phyloP scores from a whole-genome alignment of 64 coral and sea anemone genomes.

The Platygyra sinensis region DNA sequence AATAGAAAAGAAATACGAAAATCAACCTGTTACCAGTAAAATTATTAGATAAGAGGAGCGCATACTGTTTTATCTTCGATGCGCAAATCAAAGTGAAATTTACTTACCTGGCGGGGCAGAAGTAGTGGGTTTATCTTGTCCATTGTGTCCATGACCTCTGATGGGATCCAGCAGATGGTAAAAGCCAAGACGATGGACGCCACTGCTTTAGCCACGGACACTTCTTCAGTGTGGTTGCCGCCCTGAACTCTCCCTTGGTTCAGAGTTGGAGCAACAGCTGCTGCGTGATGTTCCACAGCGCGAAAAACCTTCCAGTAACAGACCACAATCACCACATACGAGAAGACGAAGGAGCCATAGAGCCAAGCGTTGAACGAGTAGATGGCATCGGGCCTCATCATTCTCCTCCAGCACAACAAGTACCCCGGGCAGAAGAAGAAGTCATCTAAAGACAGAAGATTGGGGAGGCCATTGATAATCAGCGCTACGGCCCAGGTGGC shows the following conservation, averaged over 20 bases:
- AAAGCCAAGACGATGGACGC: conserved; percentile 28
- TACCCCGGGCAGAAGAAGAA: conserved; percentile 45
- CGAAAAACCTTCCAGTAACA: conserved; percentile 43
- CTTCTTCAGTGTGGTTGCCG: background rate
- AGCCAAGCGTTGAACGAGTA: conserved; percentile 38
- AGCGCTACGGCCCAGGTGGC: background rate
- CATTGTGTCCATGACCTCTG: conserved; percentile 47
- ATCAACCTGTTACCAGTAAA: too few species aligned
- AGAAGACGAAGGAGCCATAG: conserved; percentile 31
- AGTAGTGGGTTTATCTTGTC: conserved; percentile 41
- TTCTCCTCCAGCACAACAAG: conserved; percentile 37
- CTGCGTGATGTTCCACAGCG: conserved; percentile 17
- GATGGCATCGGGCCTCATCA: conserved; percentile 20
- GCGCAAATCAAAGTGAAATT: background rate
- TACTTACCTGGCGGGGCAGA: conserved; percentile 25
- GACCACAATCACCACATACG: conserved; percentile 17
- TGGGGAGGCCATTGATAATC: conserved; percentile 20
- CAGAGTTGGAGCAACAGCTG: background rate
- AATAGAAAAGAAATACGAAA: too few species aligned
- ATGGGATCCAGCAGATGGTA: conserved; percentile 26
- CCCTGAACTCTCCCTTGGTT: background rate
- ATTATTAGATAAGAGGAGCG: background rate
- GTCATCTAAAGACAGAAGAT: conserved; percentile 20
- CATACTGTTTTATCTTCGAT: background rate
- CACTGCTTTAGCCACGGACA: conserved; percentile 37